Evolutionary conservation across 2,888 invertebrate species (phyloP).

Genomic region (Cryptocephalus moraei): DNA sequence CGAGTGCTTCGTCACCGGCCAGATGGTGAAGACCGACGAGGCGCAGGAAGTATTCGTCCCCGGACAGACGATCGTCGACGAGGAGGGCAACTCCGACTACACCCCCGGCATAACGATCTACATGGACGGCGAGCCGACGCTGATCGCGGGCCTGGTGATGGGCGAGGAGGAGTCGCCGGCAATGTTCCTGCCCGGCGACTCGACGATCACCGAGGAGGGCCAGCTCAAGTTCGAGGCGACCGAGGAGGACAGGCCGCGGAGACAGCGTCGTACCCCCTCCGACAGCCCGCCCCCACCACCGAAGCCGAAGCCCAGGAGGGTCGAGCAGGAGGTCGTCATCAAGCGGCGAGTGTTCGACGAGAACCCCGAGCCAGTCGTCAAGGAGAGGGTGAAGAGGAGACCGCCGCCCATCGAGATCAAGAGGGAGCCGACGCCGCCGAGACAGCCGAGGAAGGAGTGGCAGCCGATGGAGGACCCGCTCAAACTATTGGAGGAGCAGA

Average conservation of each 20-base stretch:
- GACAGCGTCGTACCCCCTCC: conserved; percentile 17
- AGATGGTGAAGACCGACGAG: conserved; percentile 55
- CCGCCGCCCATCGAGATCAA: conserved; percentile 16
- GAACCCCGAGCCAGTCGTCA: conserved; percentile 23
- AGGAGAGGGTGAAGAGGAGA: conserved; percentile 28
- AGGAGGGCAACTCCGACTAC: conserved; percentile 60
- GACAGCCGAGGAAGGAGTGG: conserved; percentile 19
- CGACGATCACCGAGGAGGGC: conserved; percentile 32
- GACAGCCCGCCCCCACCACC: conserved; percentile 19
- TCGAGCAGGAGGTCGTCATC: conserved; percentile 28
- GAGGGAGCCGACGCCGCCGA: conserved; percentile 19
- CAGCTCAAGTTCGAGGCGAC: conserved; percentile 33
- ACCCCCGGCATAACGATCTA: conserved; percentile 71
- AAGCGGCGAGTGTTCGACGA: conserved; percentile 28
- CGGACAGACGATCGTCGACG: conserved; percentile 62
- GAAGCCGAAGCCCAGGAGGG: conserved; percentile 22
- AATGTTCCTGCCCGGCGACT: conserved; percentile 33
- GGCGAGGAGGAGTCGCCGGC: conserved; percentile 36
- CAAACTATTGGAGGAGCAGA: conserved; percentile 23
- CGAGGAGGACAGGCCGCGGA: conserved; percentile 26
- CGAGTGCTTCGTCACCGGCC: conserved; percentile 68
- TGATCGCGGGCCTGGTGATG: conserved; percentile 71
- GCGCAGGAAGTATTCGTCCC: conserved; percentile 41
- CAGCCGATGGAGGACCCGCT: conserved; percentile 29
- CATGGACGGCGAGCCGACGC: conserved; percentile 64